A percentile compares a stretch with the other conserved stretches of the same genome.
These are phyloP conservation scores for Lepidochitona cinerea DNA, from an alignment of 2,888 invertebrate genomes.

Conservation along the genomic window DNA sequence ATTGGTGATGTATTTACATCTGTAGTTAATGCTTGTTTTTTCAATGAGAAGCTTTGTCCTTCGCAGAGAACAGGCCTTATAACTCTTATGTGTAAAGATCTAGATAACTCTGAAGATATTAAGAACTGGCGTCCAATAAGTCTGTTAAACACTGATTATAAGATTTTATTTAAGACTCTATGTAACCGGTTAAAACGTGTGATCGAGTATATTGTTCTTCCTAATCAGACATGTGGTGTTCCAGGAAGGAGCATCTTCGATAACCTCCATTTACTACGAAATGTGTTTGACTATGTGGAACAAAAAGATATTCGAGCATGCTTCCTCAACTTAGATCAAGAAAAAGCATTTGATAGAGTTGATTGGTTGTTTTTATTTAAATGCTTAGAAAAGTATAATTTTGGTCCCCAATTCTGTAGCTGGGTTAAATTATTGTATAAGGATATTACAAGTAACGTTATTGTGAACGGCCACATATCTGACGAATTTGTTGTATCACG, in stretches of 20 bases:
- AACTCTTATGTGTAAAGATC: too few species aligned
- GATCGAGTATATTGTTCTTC: constrained; percentile 25
- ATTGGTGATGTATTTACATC: too few species aligned
- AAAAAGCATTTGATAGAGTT: constrained; percentile 44
- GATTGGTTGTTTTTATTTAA: constrained; percentile 34
- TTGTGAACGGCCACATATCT: not conserved
- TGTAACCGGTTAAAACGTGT: constrained; percentile 27
- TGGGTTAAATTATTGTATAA: constrained; percentile 27
- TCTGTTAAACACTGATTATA: constrained; percentile 37
- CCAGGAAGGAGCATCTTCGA: constrained; percentile 36
- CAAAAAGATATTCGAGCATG: constrained; percentile 29
- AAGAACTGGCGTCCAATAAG: constrained; percentile 40
- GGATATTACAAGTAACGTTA: not conserved
- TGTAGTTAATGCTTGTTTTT: too few species aligned
- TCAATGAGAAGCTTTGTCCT: too few species aligned
- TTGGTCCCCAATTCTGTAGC: constrained; percentile 31
- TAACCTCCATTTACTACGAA: constrained; percentile 33
- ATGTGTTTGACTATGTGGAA: constrained; percentile 34
- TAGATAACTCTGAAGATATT: too few species aligned
- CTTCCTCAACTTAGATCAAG: constrained; percentile 41
- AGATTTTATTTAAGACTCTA: constrained; percentile 36
- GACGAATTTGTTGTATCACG: not conserved
- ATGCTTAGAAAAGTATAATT: constrained; percentile 30
- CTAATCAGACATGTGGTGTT: constrained; percentile 37
- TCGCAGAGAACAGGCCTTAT: too few species aligned